Conservation (phyloP, 2,888 invertebrate genomes). For the Deroplatys truncata region DNA sequence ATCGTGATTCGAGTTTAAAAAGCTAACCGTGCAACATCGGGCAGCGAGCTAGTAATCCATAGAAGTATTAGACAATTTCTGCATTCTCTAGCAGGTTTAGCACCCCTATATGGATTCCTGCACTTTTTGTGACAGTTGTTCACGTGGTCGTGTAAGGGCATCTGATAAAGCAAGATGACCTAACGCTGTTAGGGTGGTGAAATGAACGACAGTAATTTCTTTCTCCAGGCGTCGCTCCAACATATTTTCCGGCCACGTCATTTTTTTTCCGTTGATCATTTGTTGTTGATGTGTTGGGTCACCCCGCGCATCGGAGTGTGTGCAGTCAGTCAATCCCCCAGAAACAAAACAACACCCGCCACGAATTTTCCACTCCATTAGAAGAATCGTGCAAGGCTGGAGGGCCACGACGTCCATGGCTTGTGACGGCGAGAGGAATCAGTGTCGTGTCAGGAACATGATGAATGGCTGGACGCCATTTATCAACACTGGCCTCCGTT, state of each 20-base stretch:
- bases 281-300: not conserved
- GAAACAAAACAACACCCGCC: slow-evolving; percentile 14
- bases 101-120: too few species aligned
- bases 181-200: not conserved
- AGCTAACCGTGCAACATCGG: too few species aligned
- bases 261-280: not conserved
- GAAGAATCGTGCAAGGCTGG: slow-evolving; percentile 9
- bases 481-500: slow-evolving; percentile 20
- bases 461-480: slow-evolving; percentile 27
- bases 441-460: slow-evolving; percentile 27
- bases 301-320: not conserved
- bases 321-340: not conserved
- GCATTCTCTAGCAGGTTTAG: too few species aligned
- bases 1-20: too few species aligned
- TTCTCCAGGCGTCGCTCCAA: not conserved
- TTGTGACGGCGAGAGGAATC: slow-evolving; percentile 20
- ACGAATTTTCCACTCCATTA: slow-evolving; percentile 26
- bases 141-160: not conserved
- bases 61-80: too few species aligned
- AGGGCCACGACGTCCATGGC: not conserved
- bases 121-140: not conserved
- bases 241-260: not conserved
- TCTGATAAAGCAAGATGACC: not conserved
- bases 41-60: too few species aligned
- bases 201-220: not conserved